Base-by-base conservation (phyloP, 2,797 vertebrate genomes). In the Pseudomugil gertrudae region DNA sequence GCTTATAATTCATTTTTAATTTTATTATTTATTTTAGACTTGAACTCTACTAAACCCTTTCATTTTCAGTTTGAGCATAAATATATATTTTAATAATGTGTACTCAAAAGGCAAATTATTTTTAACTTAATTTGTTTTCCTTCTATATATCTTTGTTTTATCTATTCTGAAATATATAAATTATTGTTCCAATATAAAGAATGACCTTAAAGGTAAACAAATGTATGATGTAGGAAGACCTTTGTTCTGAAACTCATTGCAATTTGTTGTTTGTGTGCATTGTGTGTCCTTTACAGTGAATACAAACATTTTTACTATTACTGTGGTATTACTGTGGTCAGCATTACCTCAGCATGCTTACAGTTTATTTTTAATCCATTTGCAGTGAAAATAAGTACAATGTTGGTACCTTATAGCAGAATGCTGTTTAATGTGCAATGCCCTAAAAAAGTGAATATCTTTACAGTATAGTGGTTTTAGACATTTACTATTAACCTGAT, bases 341-440 rank as follows among this genome's bases (percentile, higher is more conserved):
- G 21, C 27, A 27, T 69, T 65, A 69, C 52, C 26, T 65, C 35
- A 54, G 51, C 35, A 40, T 69, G 21, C n/a, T 15, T n/a, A 60
- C 1, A 1, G 26, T 65, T 33, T 53, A 14, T 43, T 57, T 2
- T 36, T 72, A 3, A 29, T 29, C 40, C 54, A n/a, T 23, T 17
- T 54, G 21, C 10, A 57, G 24, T 56, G 35, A 53, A 26, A 19
- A 50, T 24, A 36, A 0, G 3, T 70, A 45, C 51, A 21, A 64
- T 56, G 32, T 3, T 33, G 29, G 15, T 33, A 11, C 55, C 5
- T 29, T 17, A 48, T 52, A 14, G 40, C 19, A 33, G 26, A 67
- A 17, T 9, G 64, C 14, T 48, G 32, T 67, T 45, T 33, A 53
- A 52, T 64, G n/a, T 57, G 17, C 26, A 32, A 15, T 17, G 3